Base-by-base conservation (phyloP, 2,888 invertebrate genomes). In the Cosmopolites sordidus region DNA sequence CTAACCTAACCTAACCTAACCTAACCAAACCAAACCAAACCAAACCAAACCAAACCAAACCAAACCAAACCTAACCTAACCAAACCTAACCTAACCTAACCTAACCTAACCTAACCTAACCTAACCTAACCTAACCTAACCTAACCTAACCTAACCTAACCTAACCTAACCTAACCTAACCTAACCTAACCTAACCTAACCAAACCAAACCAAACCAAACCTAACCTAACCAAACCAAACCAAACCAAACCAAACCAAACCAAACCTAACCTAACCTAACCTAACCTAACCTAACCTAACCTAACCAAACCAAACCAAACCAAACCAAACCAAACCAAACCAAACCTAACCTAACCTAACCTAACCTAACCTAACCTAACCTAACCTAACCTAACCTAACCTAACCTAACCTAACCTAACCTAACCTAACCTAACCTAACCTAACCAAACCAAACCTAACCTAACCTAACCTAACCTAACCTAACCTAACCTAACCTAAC, bases 101-200 rank as follows among this genome's bases (percentile, higher is more conserved):
- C 38, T 14, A 6, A 37, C n/a, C 38, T 4, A 37, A 37, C 22
- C 22, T 5, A 22, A 22, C 22, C 22, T 5, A 22, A 22, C 22
- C 38, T 14, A 37, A 56, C 58, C 58, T 51, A 41, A 58, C 58
- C 58, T 52, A 51, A 58, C 58, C 58, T 53, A 53, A 56, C 58
- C 58, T 51, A 49, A 58, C 58, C 58, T 53, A 43, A 58, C 58
- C 58, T 56, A 44, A 58, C 56, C 58, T 50, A 47, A 58, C 58
- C 58, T 49, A 22, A 58, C 55, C 52, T 44, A 45, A 56, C 58
- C 56, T 48, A 48, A 58, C 54, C 58, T 47, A 43, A 58, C 58
- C 54, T 43, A 48, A 58, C 58, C 56, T 44, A 48, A 56, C 56
- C 54, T 43, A 44, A 54, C 55, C 46, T 37, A 53, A 37, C 38